A percentile compares a stretch with the other conserved stretches of the same genome.
phyloP scores from a whole-genome alignment of 2,888 invertebrate genomes.

The Tridacna gigas region DNA sequence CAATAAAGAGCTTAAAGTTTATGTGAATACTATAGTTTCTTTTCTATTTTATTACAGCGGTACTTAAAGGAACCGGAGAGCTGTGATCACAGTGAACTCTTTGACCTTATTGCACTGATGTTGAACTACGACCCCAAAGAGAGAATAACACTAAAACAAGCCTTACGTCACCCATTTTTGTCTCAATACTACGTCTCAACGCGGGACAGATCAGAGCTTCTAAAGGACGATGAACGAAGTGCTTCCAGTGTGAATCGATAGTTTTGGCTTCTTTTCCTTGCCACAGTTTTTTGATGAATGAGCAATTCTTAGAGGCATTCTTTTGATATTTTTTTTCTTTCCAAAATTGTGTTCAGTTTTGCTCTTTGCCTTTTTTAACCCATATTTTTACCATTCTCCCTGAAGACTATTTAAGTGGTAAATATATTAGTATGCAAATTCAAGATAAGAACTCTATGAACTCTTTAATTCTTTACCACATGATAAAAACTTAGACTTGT shows the following conservation, averaged over 20 bases:
- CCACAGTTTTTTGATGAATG: not conserved
- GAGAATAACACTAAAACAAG: conserved; percentile 94
- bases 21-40: not conserved
- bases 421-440: too few relatives aligned
- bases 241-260: conserved; percentile 10
- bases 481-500: too few relatives aligned
- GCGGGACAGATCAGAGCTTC: conserved; percentile 60
- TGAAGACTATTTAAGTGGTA: too few relatives aligned
- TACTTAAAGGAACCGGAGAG: conserved; percentile 93
- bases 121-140: conserved; percentile 97
- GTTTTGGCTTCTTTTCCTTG: not conserved
- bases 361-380: not conserved
- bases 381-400: too few relatives aligned
- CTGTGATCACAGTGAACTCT: conserved; percentile 95
- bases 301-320: not conserved
- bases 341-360: not conserved
- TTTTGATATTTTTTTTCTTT: not conserved
- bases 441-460: too few relatives aligned
- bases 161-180: conserved; percentile 97
- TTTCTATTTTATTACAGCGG: conserved; percentile 88
- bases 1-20: too few relatives aligned
- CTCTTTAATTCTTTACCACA: too few relatives aligned
- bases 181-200: conserved; percentile 71
- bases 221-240: conserved; percentile 53
- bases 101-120: conserved; percentile 97